A percentile compares a stretch with the other conserved stretches of the same genome.
phyloP scores from a whole-genome alignment of 2,113 vertebrate genomes.

The Callipepla californica region DNA sequence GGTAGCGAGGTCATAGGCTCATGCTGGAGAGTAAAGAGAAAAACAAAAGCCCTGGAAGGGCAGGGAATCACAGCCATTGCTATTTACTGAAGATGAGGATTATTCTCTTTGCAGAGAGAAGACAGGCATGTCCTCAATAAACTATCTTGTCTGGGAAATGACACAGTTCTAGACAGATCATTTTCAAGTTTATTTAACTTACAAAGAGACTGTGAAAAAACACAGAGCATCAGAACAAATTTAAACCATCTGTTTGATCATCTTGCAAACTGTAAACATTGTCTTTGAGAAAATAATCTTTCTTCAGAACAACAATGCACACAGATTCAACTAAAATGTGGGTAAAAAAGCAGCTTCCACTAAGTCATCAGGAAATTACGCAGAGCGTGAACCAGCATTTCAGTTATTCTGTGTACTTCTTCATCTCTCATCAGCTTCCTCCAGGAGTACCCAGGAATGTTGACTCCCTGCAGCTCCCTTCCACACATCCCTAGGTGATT shows the following conservation, averaged over 20 bases:
- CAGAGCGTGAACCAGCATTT: conserved; percentile 7
- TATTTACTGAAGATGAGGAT: conserved; percentile 32
- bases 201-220: conserved; percentile 70
- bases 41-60: not conserved
- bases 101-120: conserved; percentile 22
- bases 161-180: conserved; percentile 62
- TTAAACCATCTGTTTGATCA: conserved; percentile 71
- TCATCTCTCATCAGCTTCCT: not conserved
- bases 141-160: conserved; percentile 37
- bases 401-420: conserved; percentile 19
- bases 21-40: not conserved
- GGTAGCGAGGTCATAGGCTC: not conserved
- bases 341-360: conserved; percentile 16
- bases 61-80: not conserved
- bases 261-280: conserved; percentile 65
- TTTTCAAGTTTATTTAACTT: conserved; percentile 72
- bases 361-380: conserved; percentile 28
- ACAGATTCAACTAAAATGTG: conserved; percentile 30
- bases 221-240: conserved; percentile 66
- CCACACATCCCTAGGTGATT: not conserved
- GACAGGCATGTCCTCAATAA: conserved; percentile 49
- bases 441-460: not conserved
- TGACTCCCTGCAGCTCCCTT: not conserved
- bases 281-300: conserved; percentile 56
- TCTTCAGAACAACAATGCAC: conserved; percentile 40